Base-by-base conservation (phyloP, 1,140 invertebrate genomes). In the Palaemon carinicauda region DNA sequence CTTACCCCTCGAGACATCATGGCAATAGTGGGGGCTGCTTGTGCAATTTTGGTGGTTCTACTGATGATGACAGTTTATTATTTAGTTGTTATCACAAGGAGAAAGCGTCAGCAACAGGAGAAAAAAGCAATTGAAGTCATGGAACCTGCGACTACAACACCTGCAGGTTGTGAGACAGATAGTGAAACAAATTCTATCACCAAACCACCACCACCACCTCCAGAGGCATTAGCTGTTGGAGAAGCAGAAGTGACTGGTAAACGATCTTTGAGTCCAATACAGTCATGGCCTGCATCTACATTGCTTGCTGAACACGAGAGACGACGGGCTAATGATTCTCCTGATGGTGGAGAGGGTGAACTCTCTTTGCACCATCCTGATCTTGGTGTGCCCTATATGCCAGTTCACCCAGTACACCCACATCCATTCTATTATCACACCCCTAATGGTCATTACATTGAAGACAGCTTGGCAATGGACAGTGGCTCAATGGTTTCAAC, bases 231-330 rank as follows among this genome's bases (percentile, higher is more conserved):
- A 21, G 80, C 54, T 10, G 87, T 87, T 29, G 82, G 78, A 50
- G 87, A 88, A 52, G 80, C 85, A n/a, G 81, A 83, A 27, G 75
- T 81, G 29, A 56, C 73, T 27, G 87, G 80, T 10, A 92, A 91
- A n/a, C 91, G 92, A 33, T 91, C 92, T 14, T 90, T 93, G 21
- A 93, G 92, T 85, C 93, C 93, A 3, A 93, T 92, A 88, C 93
- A 93, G 86, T 93, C 92, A 4, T 94, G 93, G 93, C 93, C 93
- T 31, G 93, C 94, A 7, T 93, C 92, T 17, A 93, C 94, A 89
- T 90, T 94, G 14, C 90, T 94, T 2, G 92, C 93, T 87, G 93
- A 94, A 90, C 94, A 94, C 87, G 93, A 94, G 89, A 91, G 93
- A 52, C 82, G 83, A 14, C 82, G 77, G 17, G 52, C 86, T 5